Base-by-base conservation (phyloP, 2,888 invertebrate species). In the Pseudococcus longispinus region DNA sequence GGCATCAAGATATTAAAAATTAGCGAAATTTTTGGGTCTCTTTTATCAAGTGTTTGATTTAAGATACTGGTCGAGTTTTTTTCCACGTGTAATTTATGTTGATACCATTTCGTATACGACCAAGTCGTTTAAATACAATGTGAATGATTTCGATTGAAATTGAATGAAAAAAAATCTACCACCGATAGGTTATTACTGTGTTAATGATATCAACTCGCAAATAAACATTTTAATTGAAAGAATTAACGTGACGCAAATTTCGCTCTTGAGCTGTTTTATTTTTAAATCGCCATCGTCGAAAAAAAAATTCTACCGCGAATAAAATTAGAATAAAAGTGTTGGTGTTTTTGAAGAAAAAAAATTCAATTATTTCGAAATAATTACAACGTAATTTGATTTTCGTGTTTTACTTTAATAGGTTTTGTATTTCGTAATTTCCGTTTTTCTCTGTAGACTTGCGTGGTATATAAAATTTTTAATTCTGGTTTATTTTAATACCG, bases 371-470 rank as follows among this genome's bases (percentile, higher is more conserved):
- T 80, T 80, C 77, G 77, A 80, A 80, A 80, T 80, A 42, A 80
- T 80, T 80, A 80, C 42, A 80, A 42, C 77, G 77, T 80, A 80
- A 80, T 80, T 80, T 80, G 77, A 42, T 80, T 80, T 80, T 80
- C 77, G 20, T 80, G 77, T 80, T 80, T 32, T 80, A 42, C 42
- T 80, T 80, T 80, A 37, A 80, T 80, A 80, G 77, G 42, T 80
- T 77, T 42, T 80, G 77, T 80, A 20, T 80, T 80, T 80, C 42
- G 77, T 80, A 80, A 80, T 80, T 80, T 80, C 77, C 77, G 32
- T 80, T 80, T 80, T 23, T n/a, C 42, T 80, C 20, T 60, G 60
- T 13, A 37, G 8, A 11, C 32, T 80, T 80, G 42, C 77, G 77
- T 80, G 42, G 77, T 42, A n/a, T 42, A n/a, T 60, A 80, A 80